phyloP scores from a whole-genome alignment of 92 coral and sea anemone species.

The Montipora capitata region DNA sequence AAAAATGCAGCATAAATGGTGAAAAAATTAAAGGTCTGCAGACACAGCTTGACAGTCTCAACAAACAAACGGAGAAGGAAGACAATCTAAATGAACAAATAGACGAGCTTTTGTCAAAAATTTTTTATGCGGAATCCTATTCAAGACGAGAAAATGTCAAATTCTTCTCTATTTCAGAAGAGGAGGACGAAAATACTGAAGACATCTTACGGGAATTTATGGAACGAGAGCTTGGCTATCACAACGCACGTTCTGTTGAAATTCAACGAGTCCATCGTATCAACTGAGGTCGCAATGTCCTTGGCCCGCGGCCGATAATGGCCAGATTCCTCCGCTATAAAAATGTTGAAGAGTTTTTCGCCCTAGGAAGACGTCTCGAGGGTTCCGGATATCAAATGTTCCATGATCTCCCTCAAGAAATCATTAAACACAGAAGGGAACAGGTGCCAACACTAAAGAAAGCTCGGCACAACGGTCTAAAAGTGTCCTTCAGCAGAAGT shows the following conservation, averaged over 20 bases:
- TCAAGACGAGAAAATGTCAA: constrained; percentile 37
- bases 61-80: no score
- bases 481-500: constrained; percentile 27
- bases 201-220: constrained; percentile 17
- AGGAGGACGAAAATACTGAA: constrained; percentile 22
- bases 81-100: no score
- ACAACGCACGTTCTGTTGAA: constrained; percentile 6
- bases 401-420: constrained; percentile 44
- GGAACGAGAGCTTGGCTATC: constrained; percentile 27
- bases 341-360: constrained; percentile 34
- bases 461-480: neutral
- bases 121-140: neutral
- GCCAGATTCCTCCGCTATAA: constrained; percentile 57
- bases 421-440: constrained; percentile 10
- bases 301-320: constrained; percentile 34
- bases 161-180: constrained; percentile 44
- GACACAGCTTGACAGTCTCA: neutral
- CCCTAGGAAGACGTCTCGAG: constrained; percentile 20
- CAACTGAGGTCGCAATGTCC: neutral
- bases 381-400: constrained; percentile 41
- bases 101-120: no score
- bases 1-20: neutral
- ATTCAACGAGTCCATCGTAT: constrained; percentile 24
- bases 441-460: constrained; percentile 16
- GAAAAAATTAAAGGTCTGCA: neutral